Conservation (phyloP, 2,888 invertebrate genomes). For the Tanytarsus gracilentus region DNA sequence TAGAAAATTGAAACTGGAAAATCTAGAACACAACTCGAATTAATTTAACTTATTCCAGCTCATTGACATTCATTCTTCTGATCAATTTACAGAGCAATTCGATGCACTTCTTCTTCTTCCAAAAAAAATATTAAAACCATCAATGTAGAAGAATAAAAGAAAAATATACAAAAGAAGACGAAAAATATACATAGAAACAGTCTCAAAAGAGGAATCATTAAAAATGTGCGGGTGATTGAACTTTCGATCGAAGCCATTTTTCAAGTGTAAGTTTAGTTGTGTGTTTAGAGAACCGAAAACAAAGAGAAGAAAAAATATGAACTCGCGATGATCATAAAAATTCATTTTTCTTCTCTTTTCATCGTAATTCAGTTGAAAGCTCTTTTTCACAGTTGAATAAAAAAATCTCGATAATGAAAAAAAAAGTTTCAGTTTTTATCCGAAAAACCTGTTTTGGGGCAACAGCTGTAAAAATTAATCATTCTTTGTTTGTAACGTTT, state of each 20-base stretch:
- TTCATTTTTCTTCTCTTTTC: background rate
- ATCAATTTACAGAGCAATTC: too few relatives aligned
- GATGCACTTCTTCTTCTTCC: background rate
- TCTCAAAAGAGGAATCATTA: slow-evolving; percentile 24
- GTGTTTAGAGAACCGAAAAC: slow-evolving; percentile 13
- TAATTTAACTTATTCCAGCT: too few relatives aligned
- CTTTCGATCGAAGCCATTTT: slow-evolving; percentile 10
- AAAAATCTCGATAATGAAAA: slow-evolving; percentile 15
- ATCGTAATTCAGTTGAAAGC: slow-evolving; percentile 1
- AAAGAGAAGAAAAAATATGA: background rate
- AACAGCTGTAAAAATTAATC: slow-evolving; percentile 27
- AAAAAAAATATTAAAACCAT: background rate
- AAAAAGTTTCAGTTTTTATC: slow-evolving; percentile 4
- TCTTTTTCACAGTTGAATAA: background rate
- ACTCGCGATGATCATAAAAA: background rate
- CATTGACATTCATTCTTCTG: too few relatives aligned
- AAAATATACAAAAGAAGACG: background rate
- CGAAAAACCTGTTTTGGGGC: slow-evolving; percentile 11
- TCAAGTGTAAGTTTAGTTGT: background rate
- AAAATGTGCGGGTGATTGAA: slow-evolving; percentile 28
- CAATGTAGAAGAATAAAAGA: slow-evolving; percentile 7
- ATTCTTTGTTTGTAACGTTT: slow-evolving; percentile 24
- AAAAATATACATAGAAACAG: slow-evolving; percentile 17
- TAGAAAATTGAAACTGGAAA: too few relatives aligned
- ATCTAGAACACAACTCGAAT: too few relatives aligned